Evolutionary conservation across 2,888 invertebrate species (phyloP), one percentile per base, ranked within the genome.

Genomic region (Hipparchia semele): DNA sequence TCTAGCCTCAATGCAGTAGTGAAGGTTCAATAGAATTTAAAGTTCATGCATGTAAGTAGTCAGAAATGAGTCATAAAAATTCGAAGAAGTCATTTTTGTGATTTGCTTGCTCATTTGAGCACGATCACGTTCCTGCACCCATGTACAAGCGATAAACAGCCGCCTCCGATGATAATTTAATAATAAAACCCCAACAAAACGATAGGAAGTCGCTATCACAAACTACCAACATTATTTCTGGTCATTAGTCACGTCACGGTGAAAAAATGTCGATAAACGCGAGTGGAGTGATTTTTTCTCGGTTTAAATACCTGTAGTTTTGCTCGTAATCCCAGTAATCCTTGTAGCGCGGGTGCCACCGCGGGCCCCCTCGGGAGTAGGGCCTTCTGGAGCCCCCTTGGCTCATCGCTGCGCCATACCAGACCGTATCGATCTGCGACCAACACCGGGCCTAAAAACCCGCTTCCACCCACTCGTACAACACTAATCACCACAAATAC

Each of bases 281-380:
- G 8, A 10, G 10, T 2, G n/a, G 23, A 6, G 12, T 65, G 23
- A 5, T 23, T 9, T 33, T 53, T 13, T 46, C 8, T n/a, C 5
- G 54, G 10, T 13, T 8, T 46, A 72, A 59, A 33, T 75, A 88
- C 93, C 93, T 94, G 83, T 92, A 94, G 79, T 91, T 93, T 74
- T 94, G 93, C 73, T 94, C 94, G 86, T 92, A 93, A 79, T 93
- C 94, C 93, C 93, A 94, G 83, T 92, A 94, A 75, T 94, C 94
- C 86, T 94, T 94, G 88, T 94, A 94, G 71, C 93, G 92, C 81
- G 92, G 92, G 84, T 93, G 92, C 92, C 93, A 94, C 65, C 93
- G 89, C 71, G 90, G 92, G 79, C 92, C 92, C 82, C 93, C 93
- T 80, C 92, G 92, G 77, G 92, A 92, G 79, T 90, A 93, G 75